Evolutionary conservation across 2,888 invertebrate genomes (phyloP), one percentile per base, ranked within the genome.

Genomic region (Pteria penguin): DNA sequence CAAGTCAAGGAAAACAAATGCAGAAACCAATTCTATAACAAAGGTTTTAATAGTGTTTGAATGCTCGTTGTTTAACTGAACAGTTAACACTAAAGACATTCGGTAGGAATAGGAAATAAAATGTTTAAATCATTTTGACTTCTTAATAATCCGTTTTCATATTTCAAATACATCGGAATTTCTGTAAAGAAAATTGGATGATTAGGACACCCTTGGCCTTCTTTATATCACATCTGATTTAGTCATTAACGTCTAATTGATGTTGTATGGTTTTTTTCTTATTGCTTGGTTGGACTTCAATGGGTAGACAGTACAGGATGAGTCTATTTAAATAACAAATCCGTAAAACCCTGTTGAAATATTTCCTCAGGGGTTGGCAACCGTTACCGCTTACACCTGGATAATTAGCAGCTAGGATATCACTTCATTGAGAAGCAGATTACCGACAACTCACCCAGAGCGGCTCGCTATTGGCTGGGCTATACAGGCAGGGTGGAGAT

Each of bases 401-500:
- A 45, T 65, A 26, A 32, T 65, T 45, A 14, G 24, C 36, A 24
- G 36, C 45, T 45, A 36, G 45, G 26, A 65, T 65, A 65, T 24
- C 65, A 65, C 27, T 36, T 14, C 24, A 8, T 65, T 26, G 36
- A 36, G 24, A 36, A 36, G 4, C 22, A 36, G 4, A 65, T 26
- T 65, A 36, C 36, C n/a, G 45, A 22, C 27, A 65, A 45, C 26
- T 26, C 24, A 65, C 61, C 45, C 36, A 18, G 11, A 26, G 11
- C 27, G n/a, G 29, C 24, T 72, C 45, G 24, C 36, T 45, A 77
- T 77, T 77, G 76, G 76, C 69, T 26, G 54, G 57, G 27, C 24
- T 54, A 66, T 29, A 63, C 65, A 32, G 65, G 62, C 26, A 26
- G 69, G 76, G 76, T 26, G 76, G 76, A 65, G 65, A 54, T 54